These are phyloP conservation scores for Sebastes alutus DNA, from an alignment of 2,797 vertebrate genomes.

Conservation along the genomic window DNA sequence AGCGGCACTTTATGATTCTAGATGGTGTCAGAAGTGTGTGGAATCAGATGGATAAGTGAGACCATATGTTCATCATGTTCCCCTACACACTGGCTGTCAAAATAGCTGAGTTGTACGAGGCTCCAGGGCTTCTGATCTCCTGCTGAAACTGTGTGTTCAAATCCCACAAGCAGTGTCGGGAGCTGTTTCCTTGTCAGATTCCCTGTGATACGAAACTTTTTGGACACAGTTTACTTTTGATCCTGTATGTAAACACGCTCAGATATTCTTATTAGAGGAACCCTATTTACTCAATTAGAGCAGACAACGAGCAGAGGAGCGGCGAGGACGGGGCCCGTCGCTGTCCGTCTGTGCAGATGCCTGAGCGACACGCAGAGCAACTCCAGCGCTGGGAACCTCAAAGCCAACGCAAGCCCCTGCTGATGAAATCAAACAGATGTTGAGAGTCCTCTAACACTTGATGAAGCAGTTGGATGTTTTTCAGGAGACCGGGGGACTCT, in stretches of 20 bases:
- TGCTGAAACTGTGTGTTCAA: background rate
- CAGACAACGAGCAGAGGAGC: slow-evolving; percentile 16
- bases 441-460: slow-evolving; percentile 53
- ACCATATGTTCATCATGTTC: slow-evolving; percentile 28
- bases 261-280: slow-evolving; percentile 52
- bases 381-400: slow-evolving; percentile 37
- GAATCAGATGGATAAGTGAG: slow-evolving; percentile 33
- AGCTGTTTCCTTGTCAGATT: slow-evolving; percentile 14
- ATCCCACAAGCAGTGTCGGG: slow-evolving; percentile 11
- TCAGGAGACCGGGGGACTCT: slow-evolving; percentile 39
- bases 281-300: slow-evolving; percentile 46
- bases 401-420: slow-evolving; percentile 35
- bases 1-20: background rate
- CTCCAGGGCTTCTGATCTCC: slow-evolving; percentile 32
- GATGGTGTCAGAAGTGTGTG: slow-evolving; percentile 10
- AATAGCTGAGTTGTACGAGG: slow-evolving; percentile 13
- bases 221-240: slow-evolving; percentile 50
- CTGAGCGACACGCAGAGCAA: background rate
- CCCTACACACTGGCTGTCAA: slow-evolving; percentile 17
- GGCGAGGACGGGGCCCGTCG: background rate
- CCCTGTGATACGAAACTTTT: slow-evolving; percentile 30
- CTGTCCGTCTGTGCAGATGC: slow-evolving; percentile 42
- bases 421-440: slow-evolving; percentile 69
- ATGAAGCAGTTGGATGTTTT: slow-evolving; percentile 66
- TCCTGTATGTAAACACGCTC: slow-evolving; percentile 57